A percentile compares a stretch with the other conserved stretches of the same genome.
Evolutionary conservation across 2,888 invertebrate species (phyloP).

Genomic region (Drosophila multiciliata): DNA sequence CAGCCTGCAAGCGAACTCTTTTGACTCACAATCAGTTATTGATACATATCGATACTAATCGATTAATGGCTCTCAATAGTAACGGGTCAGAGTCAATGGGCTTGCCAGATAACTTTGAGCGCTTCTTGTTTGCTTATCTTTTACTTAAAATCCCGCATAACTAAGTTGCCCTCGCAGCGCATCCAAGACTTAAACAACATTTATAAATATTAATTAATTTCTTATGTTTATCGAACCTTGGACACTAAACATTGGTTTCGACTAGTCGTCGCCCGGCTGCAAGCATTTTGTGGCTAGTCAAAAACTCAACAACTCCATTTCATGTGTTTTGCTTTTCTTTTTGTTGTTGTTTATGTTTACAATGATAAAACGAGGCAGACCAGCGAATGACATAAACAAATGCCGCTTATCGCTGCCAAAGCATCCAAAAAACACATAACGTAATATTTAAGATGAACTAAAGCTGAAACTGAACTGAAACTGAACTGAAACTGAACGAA

Average conservation of each 20-base stretch:
- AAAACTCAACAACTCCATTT: conserved; percentile 10
- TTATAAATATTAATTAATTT: conserved; percentile 14
- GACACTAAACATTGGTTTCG: conserved; percentile 36
- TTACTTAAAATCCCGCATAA: too few species aligned
- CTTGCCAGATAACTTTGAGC: too few species aligned
- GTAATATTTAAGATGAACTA: conserved; percentile 63
- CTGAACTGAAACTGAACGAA: conserved; percentile 37
- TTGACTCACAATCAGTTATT: too few species aligned
- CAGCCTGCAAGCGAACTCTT: too few species aligned
- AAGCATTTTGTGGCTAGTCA: conserved; percentile 23
- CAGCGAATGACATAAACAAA: conserved; percentile 59
- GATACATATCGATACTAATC: too few species aligned
- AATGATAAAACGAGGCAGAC: conserved; percentile 38
- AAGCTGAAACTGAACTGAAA: conserved; percentile 40
- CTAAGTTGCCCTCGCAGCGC: neutral
- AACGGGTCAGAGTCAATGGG: too few species aligned
- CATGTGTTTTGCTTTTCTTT: conserved; percentile 23
- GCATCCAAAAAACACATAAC: conserved; percentile 50
- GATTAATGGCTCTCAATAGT: too few species aligned
- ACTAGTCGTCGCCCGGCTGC: conserved; percentile 26
- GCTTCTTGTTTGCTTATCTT: too few species aligned
- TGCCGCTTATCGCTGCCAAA: conserved; percentile 59
- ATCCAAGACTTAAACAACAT: conserved; percentile 16
- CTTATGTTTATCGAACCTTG: conserved; percentile 52
- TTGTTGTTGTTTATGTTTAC: conserved; percentile 62